Conservation (phyloP, 2,888 invertebrate species). For the Hypercompe scribonia region DNA sequence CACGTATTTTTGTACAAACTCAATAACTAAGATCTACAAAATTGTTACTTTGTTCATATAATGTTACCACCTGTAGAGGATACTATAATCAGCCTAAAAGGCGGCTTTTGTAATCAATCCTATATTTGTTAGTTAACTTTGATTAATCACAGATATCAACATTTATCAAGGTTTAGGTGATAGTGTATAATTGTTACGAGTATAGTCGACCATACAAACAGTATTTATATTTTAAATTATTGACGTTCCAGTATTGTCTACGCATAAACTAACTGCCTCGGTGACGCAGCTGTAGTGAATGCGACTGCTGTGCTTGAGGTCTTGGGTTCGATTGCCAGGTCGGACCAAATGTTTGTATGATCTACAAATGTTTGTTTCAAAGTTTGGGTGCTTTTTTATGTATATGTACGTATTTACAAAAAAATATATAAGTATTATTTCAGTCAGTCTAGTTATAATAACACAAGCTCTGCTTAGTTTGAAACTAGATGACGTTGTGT, state of each 20-base stretch:
- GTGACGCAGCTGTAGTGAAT: no score
- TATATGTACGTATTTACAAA: no score
- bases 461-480: no score
- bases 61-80: neutral
- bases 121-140: conserved; percentile 4
- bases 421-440: no score
- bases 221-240: conserved; percentile 1
- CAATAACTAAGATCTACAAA: conserved; percentile 3
- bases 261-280: no score
- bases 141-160: conserved; percentile 38
- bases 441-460: no score
- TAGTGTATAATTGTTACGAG: neutral
- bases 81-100: conserved; percentile 3
- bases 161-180: conserved; percentile 26
- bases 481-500: no score
- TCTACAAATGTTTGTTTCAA: no score
- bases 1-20: conserved; percentile 1
- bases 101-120: conserved; percentile 1
- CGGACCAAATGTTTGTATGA: no score
- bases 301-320: no score
- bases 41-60: neutral
- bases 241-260: neutral
- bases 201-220: neutral
- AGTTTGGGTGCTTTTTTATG: no score
- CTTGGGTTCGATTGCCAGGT: no score